Conservation (phyloP, 37 sponge, comb jelly and placozoan species). For the Beroe forskalii region DNA sequence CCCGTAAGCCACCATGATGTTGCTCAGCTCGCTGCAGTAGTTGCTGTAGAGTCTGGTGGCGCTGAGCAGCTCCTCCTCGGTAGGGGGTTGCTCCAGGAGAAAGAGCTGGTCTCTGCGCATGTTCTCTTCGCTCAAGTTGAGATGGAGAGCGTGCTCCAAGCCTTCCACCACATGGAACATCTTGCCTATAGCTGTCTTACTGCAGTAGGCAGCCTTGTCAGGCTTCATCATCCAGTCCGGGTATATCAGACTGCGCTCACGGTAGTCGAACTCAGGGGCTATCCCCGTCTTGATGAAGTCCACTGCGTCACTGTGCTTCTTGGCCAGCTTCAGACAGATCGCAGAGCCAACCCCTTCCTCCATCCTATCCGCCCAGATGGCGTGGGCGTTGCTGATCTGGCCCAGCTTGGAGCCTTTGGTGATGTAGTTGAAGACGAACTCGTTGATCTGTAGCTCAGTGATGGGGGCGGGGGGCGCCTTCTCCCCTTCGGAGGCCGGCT, state of each 20-base stretch:
- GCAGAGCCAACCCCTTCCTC: constrained; percentile 1
- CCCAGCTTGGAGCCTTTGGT: constrained; percentile 66
- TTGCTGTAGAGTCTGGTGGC: background rate
- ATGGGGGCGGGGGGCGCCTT: background rate
- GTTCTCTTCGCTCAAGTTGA: background rate
- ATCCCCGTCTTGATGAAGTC: constrained; percentile 62
- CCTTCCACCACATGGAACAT: constrained; percentile 62
- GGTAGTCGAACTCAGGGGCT: constrained; percentile 30
- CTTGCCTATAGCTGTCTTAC: constrained; percentile 54
- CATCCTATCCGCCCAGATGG: constrained; percentile 59
- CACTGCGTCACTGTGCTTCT: constrained; percentile 63
- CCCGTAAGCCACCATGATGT: constrained; percentile 61
- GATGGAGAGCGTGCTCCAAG: background rate
- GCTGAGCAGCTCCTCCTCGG: constrained; percentile 33
- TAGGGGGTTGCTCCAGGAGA: background rate
- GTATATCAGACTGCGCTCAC: constrained; percentile 24
- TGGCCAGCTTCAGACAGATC: background rate
- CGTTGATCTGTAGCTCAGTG: constrained; percentile 6
- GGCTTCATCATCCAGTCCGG: constrained; percentile 65
- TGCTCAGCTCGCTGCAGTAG: constrained; percentile 36
- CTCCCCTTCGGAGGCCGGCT: background rate
- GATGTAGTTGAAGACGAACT: constrained; percentile 67
- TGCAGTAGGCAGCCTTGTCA: constrained; percentile 30
- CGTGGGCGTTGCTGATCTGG: constrained; percentile 68
- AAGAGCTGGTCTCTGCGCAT: background rate